Evolutionary conservation across 1,140 invertebrate genomes (phyloP).

Genomic region (Drosophila elegans): DNA sequence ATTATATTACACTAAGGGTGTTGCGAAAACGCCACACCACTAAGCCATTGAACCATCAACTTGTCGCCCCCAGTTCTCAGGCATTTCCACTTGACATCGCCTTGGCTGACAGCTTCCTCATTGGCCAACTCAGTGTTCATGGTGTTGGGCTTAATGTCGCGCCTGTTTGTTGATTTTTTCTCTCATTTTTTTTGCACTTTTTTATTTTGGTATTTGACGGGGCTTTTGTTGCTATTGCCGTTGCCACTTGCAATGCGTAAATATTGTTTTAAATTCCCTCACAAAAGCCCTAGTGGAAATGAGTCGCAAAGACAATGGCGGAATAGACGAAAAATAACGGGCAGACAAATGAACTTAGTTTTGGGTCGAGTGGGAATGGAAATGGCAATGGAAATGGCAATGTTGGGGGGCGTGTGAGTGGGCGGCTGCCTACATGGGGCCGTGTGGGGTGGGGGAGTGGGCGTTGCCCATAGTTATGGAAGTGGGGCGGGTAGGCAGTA

Average conservation of each 20-base stretch:
- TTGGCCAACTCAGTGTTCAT: slow-evolving; percentile 22
- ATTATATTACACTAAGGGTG: background rate
- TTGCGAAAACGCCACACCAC: too few relatives aligned
- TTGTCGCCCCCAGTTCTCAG: background rate
- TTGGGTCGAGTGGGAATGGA: slow-evolving; percentile 32
- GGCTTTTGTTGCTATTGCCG: slow-evolving; percentile 6
- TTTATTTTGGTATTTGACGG: slow-evolving; percentile 6
- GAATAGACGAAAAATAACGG: slow-evolving; percentile 44
- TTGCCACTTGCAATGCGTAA: slow-evolving; percentile 60
- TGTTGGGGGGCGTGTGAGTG: background rate
- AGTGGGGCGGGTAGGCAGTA: slow-evolving; percentile 47
- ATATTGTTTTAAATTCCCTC: slow-evolving; percentile 72
- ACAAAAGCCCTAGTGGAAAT: slow-evolving; percentile 55
- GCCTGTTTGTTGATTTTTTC: slow-evolving; percentile 34
- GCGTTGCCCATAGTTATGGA: slow-evolving; percentile 26
- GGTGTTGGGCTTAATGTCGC: slow-evolving; percentile 48
- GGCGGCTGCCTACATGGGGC: slow-evolving; percentile 19
- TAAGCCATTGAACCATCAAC: background rate
- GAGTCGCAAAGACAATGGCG: slow-evolving; percentile 43
- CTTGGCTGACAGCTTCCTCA: slow-evolving; percentile 24
- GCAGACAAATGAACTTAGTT: slow-evolving; percentile 67
- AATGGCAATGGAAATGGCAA: slow-evolving; percentile 17
- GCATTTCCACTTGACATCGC: slow-evolving; percentile 15
- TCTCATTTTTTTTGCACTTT: slow-evolving; percentile 8
- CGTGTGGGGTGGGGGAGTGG: slow-evolving; percentile 9